Conservation (phyloP, 2,113 vertebrate species). For the Colinus virginianus region DNA sequence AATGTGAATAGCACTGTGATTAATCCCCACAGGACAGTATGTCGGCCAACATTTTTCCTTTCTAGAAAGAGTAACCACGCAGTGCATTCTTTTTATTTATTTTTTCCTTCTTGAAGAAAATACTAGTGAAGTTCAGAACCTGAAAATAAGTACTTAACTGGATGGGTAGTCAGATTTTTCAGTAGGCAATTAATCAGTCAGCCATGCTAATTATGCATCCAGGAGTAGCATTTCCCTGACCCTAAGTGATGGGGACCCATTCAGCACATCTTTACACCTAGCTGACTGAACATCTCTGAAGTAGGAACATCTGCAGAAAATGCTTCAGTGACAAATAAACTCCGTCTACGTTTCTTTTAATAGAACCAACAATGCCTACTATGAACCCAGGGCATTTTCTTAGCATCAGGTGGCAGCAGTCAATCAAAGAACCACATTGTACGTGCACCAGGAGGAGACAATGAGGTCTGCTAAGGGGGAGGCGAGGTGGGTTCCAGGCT, state of each 20-base stretch:
- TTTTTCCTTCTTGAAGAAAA: conserved; percentile 8
- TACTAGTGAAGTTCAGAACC: conserved; percentile 5
- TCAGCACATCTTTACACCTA: conserved; percentile 78
- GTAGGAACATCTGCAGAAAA: conserved; percentile 85
- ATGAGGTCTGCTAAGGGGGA: conserved; percentile 57
- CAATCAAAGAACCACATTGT: conserved; percentile 80
- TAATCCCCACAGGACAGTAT: conserved; percentile 29
- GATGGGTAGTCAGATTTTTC: conserved; percentile 57
- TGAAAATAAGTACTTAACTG: conserved; percentile 65
- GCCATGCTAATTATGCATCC: conserved; percentile 51
- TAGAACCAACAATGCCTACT: conserved; percentile 83
- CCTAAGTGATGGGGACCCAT: conserved; percentile 38
- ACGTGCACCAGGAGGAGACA: conserved; percentile 75
- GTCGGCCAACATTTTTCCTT: conserved; percentile 18
- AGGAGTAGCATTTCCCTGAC: conserved; percentile 65
- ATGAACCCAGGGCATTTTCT: conserved; percentile 81
- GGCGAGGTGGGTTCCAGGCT: conserved; percentile 42
- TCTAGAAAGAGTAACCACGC: conserved; percentile 33
- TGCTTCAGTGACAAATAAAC: conserved; percentile 84
- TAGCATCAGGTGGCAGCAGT: conserved; percentile 87
- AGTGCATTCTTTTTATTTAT: neutral
- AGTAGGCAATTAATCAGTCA: conserved; percentile 66
- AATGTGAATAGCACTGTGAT: conserved; percentile 51
- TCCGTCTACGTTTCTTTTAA: conserved; percentile 83
- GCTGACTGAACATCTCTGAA: conserved; percentile 80